These are phyloP conservation scores for Leptopterna dolabrata DNA, from an alignment of 2,888 invertebrate species.

Conservation along the genomic window DNA sequence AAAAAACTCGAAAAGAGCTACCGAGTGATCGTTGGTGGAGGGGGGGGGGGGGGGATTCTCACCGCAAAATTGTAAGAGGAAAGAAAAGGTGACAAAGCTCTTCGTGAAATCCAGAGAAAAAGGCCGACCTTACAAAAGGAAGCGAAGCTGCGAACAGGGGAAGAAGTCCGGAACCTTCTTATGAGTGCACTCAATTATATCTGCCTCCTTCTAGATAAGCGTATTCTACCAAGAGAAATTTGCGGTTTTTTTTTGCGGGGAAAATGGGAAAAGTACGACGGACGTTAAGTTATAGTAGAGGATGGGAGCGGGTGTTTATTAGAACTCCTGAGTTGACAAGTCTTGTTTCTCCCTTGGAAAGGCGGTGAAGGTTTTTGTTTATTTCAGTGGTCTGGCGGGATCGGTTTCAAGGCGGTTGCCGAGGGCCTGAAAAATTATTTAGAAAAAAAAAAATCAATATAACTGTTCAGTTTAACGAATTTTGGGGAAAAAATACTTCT, in stretches of 20 bases:
- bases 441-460: no score
- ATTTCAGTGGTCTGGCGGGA: not conserved
- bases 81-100: constrained; percentile 26
- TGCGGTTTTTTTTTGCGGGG: not conserved
- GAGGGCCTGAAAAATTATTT: no score
- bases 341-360: not conserved
- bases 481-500: no score
- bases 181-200: constrained; percentile 31
- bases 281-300: not conserved
- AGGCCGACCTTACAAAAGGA: not conserved
- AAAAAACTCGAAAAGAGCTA: not conserved
- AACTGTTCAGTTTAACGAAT: no score
- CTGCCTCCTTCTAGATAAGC: constrained; percentile 9
- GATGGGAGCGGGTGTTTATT: not conserved
- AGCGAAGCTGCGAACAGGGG: not conserved
- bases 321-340: not conserved
- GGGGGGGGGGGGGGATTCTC: not conserved
- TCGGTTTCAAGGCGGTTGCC: no score
- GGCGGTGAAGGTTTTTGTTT: not conserved
- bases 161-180: not conserved
- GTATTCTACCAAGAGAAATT: not conserved
- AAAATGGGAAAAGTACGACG: not conserved
- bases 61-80: not conserved
- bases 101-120: constrained; percentile 6
- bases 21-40: not conserved